Conservation (phyloP, 2,113 vertebrate species). For the Propithecus coquereli region DNA sequence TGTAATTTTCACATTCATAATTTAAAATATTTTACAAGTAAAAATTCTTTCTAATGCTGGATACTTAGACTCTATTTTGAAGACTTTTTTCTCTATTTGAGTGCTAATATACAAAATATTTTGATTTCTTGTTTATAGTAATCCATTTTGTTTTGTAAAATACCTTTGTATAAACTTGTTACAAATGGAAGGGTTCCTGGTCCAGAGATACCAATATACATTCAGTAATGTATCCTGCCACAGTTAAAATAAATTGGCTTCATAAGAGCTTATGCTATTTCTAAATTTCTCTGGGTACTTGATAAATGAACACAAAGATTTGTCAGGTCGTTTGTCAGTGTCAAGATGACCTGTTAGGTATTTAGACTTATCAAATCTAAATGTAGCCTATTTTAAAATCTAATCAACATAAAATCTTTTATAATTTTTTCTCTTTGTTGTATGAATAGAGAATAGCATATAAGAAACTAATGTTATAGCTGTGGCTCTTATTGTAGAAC, state of each 20-base stretch:
- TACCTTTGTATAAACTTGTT: neutral
- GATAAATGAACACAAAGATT: neutral
- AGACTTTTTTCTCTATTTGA: neutral
- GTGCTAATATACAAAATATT: neutral
- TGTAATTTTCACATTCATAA: neutral
- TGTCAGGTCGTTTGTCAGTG: neutral
- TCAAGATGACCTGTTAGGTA: neutral
- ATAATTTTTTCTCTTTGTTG: constrained; percentile 24
- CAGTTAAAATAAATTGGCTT: neutral
- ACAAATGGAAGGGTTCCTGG: neutral
- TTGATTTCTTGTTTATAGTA: neutral
- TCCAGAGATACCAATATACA: neutral
- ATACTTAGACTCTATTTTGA: neutral
- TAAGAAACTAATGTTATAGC: constrained; percentile 67
- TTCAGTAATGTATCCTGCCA: neutral
- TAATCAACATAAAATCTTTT: constrained; percentile 27
- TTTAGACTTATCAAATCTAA: constrained; percentile 17
- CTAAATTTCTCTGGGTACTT: neutral
- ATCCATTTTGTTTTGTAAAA: constrained; percentile 1
- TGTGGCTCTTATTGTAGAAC: constrained; percentile 86
- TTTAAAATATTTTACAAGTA: constrained; percentile 10
- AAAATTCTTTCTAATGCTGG: neutral
- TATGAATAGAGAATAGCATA: neutral
- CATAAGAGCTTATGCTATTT: neutral
- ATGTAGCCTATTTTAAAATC: constrained; percentile 25